Conservation (phyloP, 2,888 invertebrate species). For the Cenopis cana region DNA sequence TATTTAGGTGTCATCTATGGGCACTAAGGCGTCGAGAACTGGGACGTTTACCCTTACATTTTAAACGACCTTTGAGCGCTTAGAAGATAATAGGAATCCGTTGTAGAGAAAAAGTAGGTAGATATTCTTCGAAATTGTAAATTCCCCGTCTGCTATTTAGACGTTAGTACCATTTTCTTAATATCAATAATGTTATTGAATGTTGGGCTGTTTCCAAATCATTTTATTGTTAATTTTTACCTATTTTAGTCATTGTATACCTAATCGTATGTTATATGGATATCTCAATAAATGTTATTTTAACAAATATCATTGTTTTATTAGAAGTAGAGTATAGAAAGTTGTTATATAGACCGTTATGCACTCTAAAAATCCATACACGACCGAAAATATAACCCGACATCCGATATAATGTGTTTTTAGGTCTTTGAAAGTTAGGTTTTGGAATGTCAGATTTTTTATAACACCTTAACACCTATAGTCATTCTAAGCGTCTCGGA, state of each 20-base stretch:
- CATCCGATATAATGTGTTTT: too few species aligned
- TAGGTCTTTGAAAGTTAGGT: too few species aligned
- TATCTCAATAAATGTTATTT: conserved; percentile 5
- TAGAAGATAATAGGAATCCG: background rate
- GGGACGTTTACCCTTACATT: too few species aligned
- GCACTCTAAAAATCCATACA: too few species aligned
- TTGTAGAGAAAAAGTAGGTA: background rate
- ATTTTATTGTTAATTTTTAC: background rate
- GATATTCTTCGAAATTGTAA: background rate
- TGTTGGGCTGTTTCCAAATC: background rate
- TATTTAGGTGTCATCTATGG: too few species aligned
- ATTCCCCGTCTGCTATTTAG: background rate
- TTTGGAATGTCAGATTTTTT: too few species aligned
- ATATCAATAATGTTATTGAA: background rate
- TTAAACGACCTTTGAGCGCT: too few species aligned
- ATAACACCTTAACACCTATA: too few species aligned
- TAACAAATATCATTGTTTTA: background rate
- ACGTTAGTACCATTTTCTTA: background rate
- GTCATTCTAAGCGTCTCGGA: too few species aligned
- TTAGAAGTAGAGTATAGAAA: background rate
- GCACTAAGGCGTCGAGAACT: too few species aligned
- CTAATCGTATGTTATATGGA: background rate
- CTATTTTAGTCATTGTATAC: background rate
- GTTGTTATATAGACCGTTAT: too few species aligned
- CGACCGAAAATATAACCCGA: too few species aligned